phyloP scores from a whole-genome alignment of 1,140 invertebrate genomes.

The Nasonia vitripennis region DNA sequence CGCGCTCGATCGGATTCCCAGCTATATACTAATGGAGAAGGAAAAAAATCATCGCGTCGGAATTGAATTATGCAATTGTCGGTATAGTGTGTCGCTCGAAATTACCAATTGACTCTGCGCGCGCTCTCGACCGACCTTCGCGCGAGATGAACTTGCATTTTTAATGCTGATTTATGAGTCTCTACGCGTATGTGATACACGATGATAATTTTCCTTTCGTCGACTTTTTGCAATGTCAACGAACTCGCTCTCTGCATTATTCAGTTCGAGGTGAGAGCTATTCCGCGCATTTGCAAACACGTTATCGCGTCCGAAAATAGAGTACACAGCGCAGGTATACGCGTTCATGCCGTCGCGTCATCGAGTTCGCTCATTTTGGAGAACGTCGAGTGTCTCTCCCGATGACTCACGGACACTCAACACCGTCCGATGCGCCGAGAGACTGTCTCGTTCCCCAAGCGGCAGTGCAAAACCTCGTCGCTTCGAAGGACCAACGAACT shows the following conservation, averaged over 20 bases:
- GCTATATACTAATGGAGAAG: no score
- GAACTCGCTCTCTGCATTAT: not conserved
- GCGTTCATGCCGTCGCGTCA: conserved; percentile 3
- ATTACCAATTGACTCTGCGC: not conserved
- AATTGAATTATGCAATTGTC: conserved; percentile 1
- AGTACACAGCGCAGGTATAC: not conserved
- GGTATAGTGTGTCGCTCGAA: not conserved
- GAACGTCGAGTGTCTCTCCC: conserved; percentile 21
- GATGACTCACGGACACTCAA: conserved; percentile 6
- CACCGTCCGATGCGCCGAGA: not conserved
- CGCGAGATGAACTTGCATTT: not conserved
- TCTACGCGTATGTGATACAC: not conserved
- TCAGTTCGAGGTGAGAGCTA: no score
- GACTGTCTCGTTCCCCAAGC: not conserved
- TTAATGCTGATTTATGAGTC: not conserved
- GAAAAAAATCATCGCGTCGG: not conserved
- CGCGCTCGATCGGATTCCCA: not conserved
- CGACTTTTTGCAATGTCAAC: not conserved
- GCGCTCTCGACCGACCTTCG: not conserved
- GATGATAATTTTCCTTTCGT: not conserved
- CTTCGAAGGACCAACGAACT: no score
- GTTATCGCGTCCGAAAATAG: not conserved
- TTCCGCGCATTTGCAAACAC: not conserved
- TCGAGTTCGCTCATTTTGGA: conserved; percentile 37
- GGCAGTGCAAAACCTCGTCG: no score